Evolutionary conservation across 2,113 vertebrate species (phyloP).

Genomic region (Mesoclemmys tuberculata): DNA sequence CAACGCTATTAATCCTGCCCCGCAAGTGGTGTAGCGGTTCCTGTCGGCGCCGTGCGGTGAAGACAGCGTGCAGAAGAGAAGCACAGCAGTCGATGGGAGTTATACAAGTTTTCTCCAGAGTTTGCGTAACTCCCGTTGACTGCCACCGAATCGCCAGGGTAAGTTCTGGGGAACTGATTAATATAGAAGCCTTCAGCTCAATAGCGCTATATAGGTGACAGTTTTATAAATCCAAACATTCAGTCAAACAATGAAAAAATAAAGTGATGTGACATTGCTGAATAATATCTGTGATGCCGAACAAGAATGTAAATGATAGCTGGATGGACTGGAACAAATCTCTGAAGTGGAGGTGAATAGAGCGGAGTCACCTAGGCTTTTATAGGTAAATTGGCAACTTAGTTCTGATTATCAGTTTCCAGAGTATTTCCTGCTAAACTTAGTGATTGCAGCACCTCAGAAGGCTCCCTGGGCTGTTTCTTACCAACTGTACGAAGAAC

Average conservation of each 20-base stretch:
- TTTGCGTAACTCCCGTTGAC: too few relatives aligned
- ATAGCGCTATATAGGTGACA: neutral
- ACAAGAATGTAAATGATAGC: neutral
- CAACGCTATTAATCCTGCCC: too few relatives aligned
- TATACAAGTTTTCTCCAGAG: too few relatives aligned
- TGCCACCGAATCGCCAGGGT: too few relatives aligned
- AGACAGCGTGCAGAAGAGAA: too few relatives aligned
- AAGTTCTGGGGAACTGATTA: neutral
- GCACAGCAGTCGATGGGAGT: too few relatives aligned
- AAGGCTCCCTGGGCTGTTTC: neutral
- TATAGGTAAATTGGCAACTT: neutral
- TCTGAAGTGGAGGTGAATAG: neutral
- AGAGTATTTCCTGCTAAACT: neutral
- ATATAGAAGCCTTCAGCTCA: neutral
- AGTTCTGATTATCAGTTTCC: too few relatives aligned
- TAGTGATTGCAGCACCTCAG: neutral
- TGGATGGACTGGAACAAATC: neutral
- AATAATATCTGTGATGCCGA: neutral
- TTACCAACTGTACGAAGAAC: neutral
- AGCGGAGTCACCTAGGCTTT: neutral
- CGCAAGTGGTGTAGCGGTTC: too few relatives aligned
- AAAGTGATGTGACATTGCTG: neutral
- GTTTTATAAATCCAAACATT: neutral
- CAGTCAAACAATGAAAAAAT: neutral
- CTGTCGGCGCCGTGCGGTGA: too few relatives aligned